Evolutionary conservation across 2,113 vertebrate genomes (phyloP), one percentile per base, ranked within the genome.

Genomic region (Carassius gibelio): DNA sequence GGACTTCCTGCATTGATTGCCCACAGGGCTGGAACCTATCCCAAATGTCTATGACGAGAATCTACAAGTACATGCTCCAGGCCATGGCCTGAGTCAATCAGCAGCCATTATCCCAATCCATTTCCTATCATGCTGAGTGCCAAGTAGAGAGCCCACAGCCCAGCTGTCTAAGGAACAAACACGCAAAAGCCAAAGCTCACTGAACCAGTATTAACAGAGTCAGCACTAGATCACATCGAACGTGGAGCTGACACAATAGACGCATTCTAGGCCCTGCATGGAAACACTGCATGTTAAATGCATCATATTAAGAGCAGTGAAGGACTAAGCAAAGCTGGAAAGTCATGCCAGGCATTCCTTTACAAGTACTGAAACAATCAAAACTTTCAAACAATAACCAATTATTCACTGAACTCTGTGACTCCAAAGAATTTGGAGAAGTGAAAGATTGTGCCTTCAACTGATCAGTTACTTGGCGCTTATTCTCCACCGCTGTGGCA

Each of bases 141-240:
- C 76, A 81, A 88, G 57, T 76, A 86, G 38, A 26, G 17, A 81
- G 89, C 61, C 83, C 26, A 82, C 68, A 78, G 87, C 86, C 86
- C 85, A 75, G 19, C 82, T 82, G 90, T 89, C 87, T 88, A 69
- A 86, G 88, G 23, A 83, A 84, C 76, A 69, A 69, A 84, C 84
- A 89, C 86, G 84, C 78, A 84, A 87, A 84, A 89, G 69, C 89
- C 83, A 72, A 89, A 88, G 83, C 89, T 90, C 90, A 91, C 66
- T 87, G 36, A 85, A 91, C 84, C 90, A 88, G 86, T 77, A 75
- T 38, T 81, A 86, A 81, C 90, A 89, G 84, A 90, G 92, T 94
- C 90, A 93, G 92, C 90, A 91, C 89, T 91, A 83, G 87, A 86
- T 90, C 88, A 87, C 68, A 68, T 55, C 4, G 57, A 68, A 72